phyloP scores from a whole-genome alignment of 35 echinoderm and acorn worm genomes.

The Diadema setosum region DNA sequence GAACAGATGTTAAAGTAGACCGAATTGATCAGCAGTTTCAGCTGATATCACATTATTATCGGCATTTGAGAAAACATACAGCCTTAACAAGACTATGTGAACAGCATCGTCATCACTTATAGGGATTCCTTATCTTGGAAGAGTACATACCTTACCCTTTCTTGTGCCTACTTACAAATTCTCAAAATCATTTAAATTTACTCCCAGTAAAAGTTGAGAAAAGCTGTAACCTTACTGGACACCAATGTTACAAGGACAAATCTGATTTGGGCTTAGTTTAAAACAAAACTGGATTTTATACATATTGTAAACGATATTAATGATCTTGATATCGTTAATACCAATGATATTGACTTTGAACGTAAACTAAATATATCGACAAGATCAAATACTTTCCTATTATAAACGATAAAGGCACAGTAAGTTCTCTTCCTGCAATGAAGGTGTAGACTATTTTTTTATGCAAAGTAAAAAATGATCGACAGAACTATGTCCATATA shows the following conservation, averaged over 20 bases:
- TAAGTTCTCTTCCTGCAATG: too few relatives aligned
- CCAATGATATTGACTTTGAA: background rate
- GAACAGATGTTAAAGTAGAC: background rate
- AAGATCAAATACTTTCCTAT: background rate
- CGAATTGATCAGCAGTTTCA: background rate
- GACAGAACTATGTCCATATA: too few relatives aligned
- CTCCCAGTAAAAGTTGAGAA: background rate
- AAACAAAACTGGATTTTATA: background rate
- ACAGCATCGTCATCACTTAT: background rate
- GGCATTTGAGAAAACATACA: background rate
- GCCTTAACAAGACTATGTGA: background rate
- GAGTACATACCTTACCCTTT: background rate
- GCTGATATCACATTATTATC: background rate
- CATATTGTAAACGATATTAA: background rate
- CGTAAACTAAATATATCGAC: background rate
- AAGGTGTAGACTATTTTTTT: too few relatives aligned
- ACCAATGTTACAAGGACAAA: background rate
- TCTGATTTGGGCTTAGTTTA: background rate
- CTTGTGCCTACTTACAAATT: background rate
- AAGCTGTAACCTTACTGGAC: background rate
- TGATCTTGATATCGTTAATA: background rate
- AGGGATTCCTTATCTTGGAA: background rate
- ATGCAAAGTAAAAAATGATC: too few relatives aligned
- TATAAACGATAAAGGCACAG: too few relatives aligned
- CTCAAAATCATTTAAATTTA: background rate